Evolutionary conservation across 2,888 invertebrate genomes (phyloP), one percentile per base, ranked within the genome.

Genomic region (Nesidiocoris tenuis): DNA sequence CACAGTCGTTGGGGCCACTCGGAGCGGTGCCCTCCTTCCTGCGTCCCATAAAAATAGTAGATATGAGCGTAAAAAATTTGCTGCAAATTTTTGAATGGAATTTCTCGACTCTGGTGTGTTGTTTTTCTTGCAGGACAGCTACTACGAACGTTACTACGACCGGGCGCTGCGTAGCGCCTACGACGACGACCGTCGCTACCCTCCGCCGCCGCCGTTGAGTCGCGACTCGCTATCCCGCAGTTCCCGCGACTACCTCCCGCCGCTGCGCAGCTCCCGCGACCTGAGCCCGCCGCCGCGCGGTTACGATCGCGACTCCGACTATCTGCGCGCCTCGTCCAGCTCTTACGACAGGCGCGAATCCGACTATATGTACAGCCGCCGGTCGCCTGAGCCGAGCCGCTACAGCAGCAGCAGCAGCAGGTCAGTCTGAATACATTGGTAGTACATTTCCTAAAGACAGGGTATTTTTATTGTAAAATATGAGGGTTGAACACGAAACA

Each of bases 141-240:
- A 93, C 85, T 93, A 94, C 83, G 93, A 93, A 82, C 87, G 93
- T 23, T 81, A 80, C 77, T 81, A 81, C 85, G 85, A 81, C 79
- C 86, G 93, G 79, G 92, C 91, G 81, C 39, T 68, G 5, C n/a
- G 39, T 1, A 21, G 75, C 17, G 82, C 82, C 64, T 54, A 77
- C 2, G 79, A 79, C 23, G 87, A 85, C 0, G 87, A 89, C 75
- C 87, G 89, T 70, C 90, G 90, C 83, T 90, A 89, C 70, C 78
- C 78, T 84, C 88, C 94, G 79, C 89, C 94, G 78, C 94, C 93
- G 84, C 79, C 81, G 12, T 80, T 81, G 39, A 79, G 81, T 22
- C 78, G 80, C 88, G 92, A 63, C 86, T 92, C 92, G 67, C 89
- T 87, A 67, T 86, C 92, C 87, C 91, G 92, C 79, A 89, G 90